Percentiles rank a stretch among this genome's conserved stretches.
Evolutionary conservation across 2,113 vertebrate species (phyloP).

Genomic region (Mola mola): DNA sequence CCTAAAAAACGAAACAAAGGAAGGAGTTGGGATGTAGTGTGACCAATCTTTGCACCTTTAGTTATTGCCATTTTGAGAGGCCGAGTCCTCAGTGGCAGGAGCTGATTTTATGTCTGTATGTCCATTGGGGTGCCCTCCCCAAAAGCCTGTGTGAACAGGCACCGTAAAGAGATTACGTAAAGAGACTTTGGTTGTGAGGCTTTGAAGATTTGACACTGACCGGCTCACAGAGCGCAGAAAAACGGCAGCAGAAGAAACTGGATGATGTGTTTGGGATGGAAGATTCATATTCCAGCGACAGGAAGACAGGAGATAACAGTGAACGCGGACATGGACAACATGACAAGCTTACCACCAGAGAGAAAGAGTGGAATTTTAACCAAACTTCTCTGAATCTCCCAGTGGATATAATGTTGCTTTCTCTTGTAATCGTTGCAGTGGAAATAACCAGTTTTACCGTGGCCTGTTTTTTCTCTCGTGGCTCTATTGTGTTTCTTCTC

Average conservation of each 20-base stretch:
- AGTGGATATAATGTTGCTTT: constrained; percentile 75
- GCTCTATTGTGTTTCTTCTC: constrained; percentile 78
- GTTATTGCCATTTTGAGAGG: constrained; percentile 68
- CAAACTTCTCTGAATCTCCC: constrained; percentile 62
- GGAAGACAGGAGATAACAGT: constrained; percentile 24
- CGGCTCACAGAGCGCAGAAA: constrained; percentile 54
- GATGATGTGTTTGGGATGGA: constrained; percentile 32
- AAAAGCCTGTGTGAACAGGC: constrained; percentile 46
- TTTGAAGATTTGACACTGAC: constrained; percentile 64
- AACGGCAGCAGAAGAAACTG: constrained; percentile 49
- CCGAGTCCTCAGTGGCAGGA: constrained; percentile 58
- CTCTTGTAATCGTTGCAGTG: constrained; percentile 73
- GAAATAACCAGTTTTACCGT: constrained; percentile 78
- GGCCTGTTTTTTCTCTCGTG: constrained; percentile 79
- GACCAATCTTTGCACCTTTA: constrained; percentile 79
- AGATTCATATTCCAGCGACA: constrained; percentile 43
- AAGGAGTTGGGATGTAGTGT: constrained; percentile 56
- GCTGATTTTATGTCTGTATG: constrained; percentile 67
- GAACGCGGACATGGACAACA: constrained; percentile 39
- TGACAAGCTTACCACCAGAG: constrained; percentile 47
- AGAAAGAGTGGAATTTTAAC: constrained; percentile 56
- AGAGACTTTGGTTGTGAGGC: constrained; percentile 68
- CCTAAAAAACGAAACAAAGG: constrained; percentile 34
- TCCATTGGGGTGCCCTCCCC: constrained; percentile 44
- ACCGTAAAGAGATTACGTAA: constrained; percentile 72